Evolutionary conservation across 2,888 invertebrate species (phyloP), one percentile per base, ranked within the genome.

Genomic region (Megamerina dolium): DNA sequence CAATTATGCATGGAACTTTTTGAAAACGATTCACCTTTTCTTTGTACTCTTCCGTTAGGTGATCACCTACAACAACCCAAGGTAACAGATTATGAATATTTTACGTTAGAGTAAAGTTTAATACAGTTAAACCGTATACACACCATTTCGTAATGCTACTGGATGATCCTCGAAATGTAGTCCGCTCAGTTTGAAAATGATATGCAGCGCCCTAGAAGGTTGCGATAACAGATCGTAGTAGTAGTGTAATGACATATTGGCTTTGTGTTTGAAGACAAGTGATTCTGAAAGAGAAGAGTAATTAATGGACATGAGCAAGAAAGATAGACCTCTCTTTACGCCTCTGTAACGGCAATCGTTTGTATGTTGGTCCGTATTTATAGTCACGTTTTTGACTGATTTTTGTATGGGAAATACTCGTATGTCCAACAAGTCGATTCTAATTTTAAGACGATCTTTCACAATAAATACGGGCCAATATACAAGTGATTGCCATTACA

Each of bases 191-290:
- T 83, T 84, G 31, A 88, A 66, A 59, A 86, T 77, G 52, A 84
- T 82, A 48, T 79, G 81, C 26, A 87, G 57, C 9, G 84, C 80
- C 59, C 87, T 75, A 5, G 81, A 81, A 2, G 87, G 87, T 66
- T 86, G 87, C 0, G 87, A 87, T 74, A 87, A 73, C 14, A 85
- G 70, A 71, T 87, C 85, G 52, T 74, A 82, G 62, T 85, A 87
- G 36, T 80, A 74, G 61, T 78, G 78, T 37, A 83, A 51, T 53
- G 71, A 51, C 77, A 60, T 53, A 40, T 44, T 45, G 6, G 19
- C 27, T 41, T 46, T 43, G 38, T 18, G 37, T 31, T 33, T 32
- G 4, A 10, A 4, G 5, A 10, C 3, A 4, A 32, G 16, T 14
- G 14, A 16, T 32, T 32, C 17, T 32, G 4, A 4, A 32, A 32